A percentile compares a stretch with the other conserved stretches of the same genome.
phyloP scores from a whole-genome alignment of 2,797 vertebrate genomes.

The Strix occidentalis region DNA sequence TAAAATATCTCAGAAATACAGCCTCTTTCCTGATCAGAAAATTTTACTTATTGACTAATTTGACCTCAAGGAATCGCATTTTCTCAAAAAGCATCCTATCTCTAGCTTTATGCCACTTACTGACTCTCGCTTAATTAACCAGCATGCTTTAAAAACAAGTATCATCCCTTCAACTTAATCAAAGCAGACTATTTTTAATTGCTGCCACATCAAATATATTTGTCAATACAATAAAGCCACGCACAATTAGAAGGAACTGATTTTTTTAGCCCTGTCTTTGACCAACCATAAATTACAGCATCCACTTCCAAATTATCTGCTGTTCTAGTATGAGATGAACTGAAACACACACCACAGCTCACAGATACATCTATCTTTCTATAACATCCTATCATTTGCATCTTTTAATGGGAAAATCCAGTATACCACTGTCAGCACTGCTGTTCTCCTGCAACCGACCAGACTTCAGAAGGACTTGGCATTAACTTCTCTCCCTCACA shows the following conservation, averaged over 20 bases:
- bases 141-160: slow-evolving; percentile 46
- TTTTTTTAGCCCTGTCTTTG: slow-evolving; percentile 8
- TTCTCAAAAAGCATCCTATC: slow-evolving; percentile 1
- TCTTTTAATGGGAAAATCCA: slow-evolving; percentile 20
- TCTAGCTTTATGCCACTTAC: slow-evolving; percentile 12
- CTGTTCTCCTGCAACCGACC: background rate
- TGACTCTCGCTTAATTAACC: slow-evolving; percentile 58
- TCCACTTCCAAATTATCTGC: background rate
- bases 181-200: slow-evolving; percentile 44
- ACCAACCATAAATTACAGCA: slow-evolving; percentile 14
- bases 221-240: slow-evolving; percentile 26
- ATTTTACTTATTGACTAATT: slow-evolving; percentile 48
- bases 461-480: background rate
- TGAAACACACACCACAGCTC: background rate
- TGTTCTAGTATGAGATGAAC: background rate
- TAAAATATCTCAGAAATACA: background rate
- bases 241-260: background rate
- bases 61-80: slow-evolving; percentile 10
- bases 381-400: background rate
- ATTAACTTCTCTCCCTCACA: slow-evolving; percentile 24
- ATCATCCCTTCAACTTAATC: background rate
- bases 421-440: background rate
- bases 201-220: slow-evolving; percentile 14
- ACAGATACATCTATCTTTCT: background rate
- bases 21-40: slow-evolving; percentile 24